A percentile compares a stretch with the other conserved stretches of the same genome.
These are phyloP conservation scores for Epinotia bilunana DNA, from an alignment of 2,888 invertebrate genomes.

Conservation along the genomic window DNA sequence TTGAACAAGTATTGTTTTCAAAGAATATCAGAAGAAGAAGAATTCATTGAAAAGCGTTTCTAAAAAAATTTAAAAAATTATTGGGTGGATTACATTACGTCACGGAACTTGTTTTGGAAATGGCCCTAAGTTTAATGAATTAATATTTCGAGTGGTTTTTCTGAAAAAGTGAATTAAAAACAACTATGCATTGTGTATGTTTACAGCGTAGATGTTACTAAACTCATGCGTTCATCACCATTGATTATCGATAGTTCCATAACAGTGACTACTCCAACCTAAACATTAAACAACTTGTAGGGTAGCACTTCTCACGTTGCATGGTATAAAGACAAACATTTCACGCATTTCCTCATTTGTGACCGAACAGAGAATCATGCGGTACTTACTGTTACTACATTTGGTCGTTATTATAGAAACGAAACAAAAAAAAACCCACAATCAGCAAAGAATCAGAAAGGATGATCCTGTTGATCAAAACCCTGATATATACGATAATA, in stretches of 20 bases:
- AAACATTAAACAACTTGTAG: constrained; percentile 26
- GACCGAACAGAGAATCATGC: constrained; percentile 53
- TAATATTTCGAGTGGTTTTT: no score
- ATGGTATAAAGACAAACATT: constrained; percentile 46
- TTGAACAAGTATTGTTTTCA: no score
- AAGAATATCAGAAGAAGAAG: no score
- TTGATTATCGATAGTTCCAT: constrained; percentile 11
- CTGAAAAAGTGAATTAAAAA: no score
- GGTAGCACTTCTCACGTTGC: constrained; percentile 41
- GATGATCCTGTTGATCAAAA: constrained; percentile 24
- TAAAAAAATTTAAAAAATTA: no score
- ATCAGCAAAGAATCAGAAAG: constrained; percentile 1
- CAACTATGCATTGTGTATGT: no score
- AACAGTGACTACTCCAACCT: constrained; percentile 1
- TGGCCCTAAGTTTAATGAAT: no score
- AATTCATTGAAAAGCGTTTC: no score
- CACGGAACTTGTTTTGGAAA: no score
- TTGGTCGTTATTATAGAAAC: constrained; percentile 49
- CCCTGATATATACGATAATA: constrained; percentile 41
- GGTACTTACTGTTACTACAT: constrained; percentile 48
- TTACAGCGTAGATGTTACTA: not conserved
- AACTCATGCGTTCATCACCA: not conserved
- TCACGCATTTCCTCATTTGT: constrained; percentile 9
- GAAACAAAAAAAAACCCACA: constrained; percentile 28
- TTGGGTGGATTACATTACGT: no score